Percentiles rank a stretch among this genome's conserved stretches.
phyloP scores from a whole-genome alignment of 2,888 invertebrate species.

The Lamellibrachia columna region DNA sequence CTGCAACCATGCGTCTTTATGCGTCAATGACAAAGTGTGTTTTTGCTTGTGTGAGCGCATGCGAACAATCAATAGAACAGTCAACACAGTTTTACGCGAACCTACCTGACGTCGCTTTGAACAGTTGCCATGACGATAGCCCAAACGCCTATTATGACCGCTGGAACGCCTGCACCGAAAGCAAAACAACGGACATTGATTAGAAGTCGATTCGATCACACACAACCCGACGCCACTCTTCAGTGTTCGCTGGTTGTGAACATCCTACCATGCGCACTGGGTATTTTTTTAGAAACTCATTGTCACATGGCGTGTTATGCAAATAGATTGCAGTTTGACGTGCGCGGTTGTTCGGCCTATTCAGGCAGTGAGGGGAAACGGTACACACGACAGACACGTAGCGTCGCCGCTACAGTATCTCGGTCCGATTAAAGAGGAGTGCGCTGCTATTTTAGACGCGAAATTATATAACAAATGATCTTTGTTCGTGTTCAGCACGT shows the following conservation, averaged over 20 bases:
- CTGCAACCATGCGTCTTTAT: too few species aligned
- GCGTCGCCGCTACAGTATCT: background rate
- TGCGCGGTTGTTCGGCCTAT: background rate
- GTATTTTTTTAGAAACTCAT: too few species aligned
- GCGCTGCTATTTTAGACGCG: background rate
- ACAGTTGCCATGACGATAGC: slow-evolving; percentile 27
- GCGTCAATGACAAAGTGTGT: background rate
- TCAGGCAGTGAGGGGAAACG: background rate
- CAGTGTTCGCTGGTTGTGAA: background rate
- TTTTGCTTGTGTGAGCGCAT: background rate
- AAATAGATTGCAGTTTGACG: too few species aligned
- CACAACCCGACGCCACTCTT: background rate
- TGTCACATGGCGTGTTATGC: too few species aligned
- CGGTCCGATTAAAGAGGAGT: slow-evolving; percentile 6
- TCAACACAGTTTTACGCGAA: background rate
- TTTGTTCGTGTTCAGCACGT: background rate
- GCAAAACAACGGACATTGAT: background rate
- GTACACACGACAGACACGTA: background rate
- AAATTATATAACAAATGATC: background rate
- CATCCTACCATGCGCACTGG: too few species aligned
- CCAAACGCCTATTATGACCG: slow-evolving; percentile 33
- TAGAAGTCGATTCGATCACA: background rate
- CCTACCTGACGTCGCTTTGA: background rate
- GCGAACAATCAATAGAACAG: background rate
- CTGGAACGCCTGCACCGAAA: slow-evolving; percentile 31